Evolutionary conservation across 2,888 invertebrate species (phyloP), one percentile per base, ranked within the genome.

Genomic region (Cephus rjabovi): DNA sequence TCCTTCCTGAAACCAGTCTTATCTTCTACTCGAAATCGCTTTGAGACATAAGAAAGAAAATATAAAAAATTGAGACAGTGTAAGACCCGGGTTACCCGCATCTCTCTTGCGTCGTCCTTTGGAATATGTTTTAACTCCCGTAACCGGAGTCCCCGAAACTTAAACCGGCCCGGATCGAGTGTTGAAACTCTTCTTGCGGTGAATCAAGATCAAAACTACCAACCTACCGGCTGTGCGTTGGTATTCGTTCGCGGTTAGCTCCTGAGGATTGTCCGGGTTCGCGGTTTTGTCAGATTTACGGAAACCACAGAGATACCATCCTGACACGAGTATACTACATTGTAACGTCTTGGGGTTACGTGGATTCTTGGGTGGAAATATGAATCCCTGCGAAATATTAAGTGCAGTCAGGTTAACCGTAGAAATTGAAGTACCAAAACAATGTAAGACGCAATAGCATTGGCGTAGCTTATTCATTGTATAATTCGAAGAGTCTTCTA

Each of bases 1-100:
- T 79, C 74, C 34, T 34, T 71, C 33, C 71, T 56, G 56, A 56
- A 56, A 23, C 56, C 56, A 56, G n/a, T 34, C 23, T 71, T 31
- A 71, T 71, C 71, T 71, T 6, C 30, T 31, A 71, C 56, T 56
- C 23, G 56, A 56, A 56, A 56, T 56, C 56, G 56, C 56, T 56
- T 56, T 56, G 56, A 56, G 56, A 56, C 56, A 1, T 56, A 23
- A 23, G 23, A 56, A 56, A 56, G 15, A 40, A 40, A 40, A 23
- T 40, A 23, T 6, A 40, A 40, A 40, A 56, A 56, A 56, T 1
- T 56, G 23, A 56, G 56, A 56, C 56, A 56, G 56, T 1, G 56
- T 56, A 56, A 56, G 56, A 56, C 56, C 56, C 23, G 23, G 23
- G 56, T 15, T 56, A 56, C 56, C 23, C 56, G 23, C 56, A 9